These are phyloP conservation scores for Murina feae DNA, from an alignment of 2,113 vertebrate genomes.

Conservation along the genomic window DNA sequence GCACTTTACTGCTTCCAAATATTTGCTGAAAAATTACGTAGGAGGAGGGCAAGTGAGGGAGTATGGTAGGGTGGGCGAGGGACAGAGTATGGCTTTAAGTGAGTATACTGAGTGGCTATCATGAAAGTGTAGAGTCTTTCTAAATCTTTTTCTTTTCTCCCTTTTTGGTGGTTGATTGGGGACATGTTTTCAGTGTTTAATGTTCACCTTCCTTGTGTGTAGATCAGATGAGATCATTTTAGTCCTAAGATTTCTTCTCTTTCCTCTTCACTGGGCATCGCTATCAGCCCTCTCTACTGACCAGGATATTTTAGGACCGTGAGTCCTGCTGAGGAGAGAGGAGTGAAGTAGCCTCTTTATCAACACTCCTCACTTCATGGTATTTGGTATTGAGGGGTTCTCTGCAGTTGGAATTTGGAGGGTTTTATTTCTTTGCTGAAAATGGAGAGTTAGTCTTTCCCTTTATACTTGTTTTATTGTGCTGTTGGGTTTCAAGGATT, in stretches of 20 bases:
- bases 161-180: background rate
- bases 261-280: background rate
- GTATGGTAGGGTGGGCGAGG: background rate
- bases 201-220: background rate
- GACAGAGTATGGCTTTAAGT: background rate
- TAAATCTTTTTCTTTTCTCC: background rate
- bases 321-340: background rate
- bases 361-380: background rate
- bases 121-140: background rate
- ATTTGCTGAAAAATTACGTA: background rate
- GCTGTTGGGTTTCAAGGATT: background rate
- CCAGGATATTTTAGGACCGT: background rate
- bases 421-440: background rate
- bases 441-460: background rate
- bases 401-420: background rate
- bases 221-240: background rate
- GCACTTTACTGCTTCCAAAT: background rate
- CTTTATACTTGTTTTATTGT: background rate
- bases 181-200: background rate
- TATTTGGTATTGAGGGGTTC: background rate
- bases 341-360: background rate
- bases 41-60: background rate
- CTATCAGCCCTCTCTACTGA: background rate
- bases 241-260: background rate
- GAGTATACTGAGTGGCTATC: background rate